These are phyloP conservation scores for Pocillopora grandis DNA, from an alignment of 92 coral and sea anemone genomes.

Conservation along the genomic window DNA sequence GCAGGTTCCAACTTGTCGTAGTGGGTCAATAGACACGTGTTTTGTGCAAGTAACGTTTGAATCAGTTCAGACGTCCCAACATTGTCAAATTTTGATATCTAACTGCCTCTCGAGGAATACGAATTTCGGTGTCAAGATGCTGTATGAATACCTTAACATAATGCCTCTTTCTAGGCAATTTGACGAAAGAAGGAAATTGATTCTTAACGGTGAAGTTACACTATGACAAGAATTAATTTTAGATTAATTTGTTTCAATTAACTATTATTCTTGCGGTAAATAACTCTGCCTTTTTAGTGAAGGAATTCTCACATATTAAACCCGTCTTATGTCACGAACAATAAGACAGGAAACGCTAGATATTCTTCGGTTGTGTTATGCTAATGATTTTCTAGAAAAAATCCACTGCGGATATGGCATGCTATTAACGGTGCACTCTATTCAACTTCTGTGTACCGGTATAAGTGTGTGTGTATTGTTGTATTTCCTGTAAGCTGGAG, in stretches of 20 bases:
- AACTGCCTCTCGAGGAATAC: not conserved
- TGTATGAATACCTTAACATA: not conserved
- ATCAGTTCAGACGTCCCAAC: conserved; percentile 29
- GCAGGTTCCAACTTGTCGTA: too few relatives aligned
- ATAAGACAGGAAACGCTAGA: conserved; percentile 6
- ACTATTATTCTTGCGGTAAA: not conserved
- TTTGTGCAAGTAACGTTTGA: conserved; percentile 4
- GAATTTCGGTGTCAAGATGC: conserved; percentile 1
- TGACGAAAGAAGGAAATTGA: not conserved
- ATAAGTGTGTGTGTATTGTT: conserved; percentile 6
- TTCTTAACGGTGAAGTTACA: not conserved
- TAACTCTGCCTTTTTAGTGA: not conserved
- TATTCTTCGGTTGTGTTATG: conserved; percentile 4
- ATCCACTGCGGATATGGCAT: not conserved
- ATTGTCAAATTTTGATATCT: conserved; percentile 8
- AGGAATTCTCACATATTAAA: conserved; percentile 11
- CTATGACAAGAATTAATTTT: not conserved
- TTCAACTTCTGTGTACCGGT: not conserved
- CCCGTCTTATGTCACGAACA: conserved; percentile 4
- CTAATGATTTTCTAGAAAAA: conserved; percentile 24
- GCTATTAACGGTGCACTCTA: not conserved
- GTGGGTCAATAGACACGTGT: too few relatives aligned
- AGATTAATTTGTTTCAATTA: conserved; percentile 2
- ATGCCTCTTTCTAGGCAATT: not conserved
- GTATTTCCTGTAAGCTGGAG: not conserved